Evolutionary conservation across 92 coral and sea anemone genomes (phyloP), one percentile per base, ranked within the genome.

Genomic region (Parazoanthus darwini): DNA sequence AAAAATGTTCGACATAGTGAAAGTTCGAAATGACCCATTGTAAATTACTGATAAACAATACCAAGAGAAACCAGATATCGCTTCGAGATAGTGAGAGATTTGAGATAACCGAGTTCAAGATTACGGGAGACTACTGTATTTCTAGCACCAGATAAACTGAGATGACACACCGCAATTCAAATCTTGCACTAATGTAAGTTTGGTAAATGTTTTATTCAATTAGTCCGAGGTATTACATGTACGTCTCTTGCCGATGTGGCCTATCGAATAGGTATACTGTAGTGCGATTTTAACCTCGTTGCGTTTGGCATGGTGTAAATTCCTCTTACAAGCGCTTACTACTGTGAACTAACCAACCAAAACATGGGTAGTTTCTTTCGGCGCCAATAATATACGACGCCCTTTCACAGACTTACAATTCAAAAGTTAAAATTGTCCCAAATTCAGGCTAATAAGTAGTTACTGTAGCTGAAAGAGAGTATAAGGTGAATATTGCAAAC

Each of bases 121-220:
- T 68, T 68, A 68, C 74, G 74, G 74, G 74, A 68, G 74, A 68
- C 74, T 68, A 68, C 74, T 68, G 74, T 68, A 68, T 68, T 68
- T 68, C 35, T 68, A 68, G 74, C 74, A 68, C 74, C 74, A 68
- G 74, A 68, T 68, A 68, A 68, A 68, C 74, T 68, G 74, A 68
- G 74, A 68, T 68, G 74, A 68, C 74, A 68, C 74, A 68, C 74
- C 74, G 74, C 74, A 68, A 68, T 68, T 68, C 74, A 68, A 65
- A 65, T 65, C 71, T 65, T 65, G 71, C 71, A 65, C 71, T 65
- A 65, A 68, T 68, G 74, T 23, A 68, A 68, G 33, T 68, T 68
- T 68, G 74, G 74, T 68, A 68, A 68, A 68, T 68, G 74, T 68
- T 68, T 68, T 68, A 68, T 68, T 68, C 74, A 68, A 68, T 68